Evolutionary conservation across 2,797 vertebrate genomes (phyloP), one percentile per base, ranked within the genome.

Genomic region (Zenarchopterus dispar): DNA sequence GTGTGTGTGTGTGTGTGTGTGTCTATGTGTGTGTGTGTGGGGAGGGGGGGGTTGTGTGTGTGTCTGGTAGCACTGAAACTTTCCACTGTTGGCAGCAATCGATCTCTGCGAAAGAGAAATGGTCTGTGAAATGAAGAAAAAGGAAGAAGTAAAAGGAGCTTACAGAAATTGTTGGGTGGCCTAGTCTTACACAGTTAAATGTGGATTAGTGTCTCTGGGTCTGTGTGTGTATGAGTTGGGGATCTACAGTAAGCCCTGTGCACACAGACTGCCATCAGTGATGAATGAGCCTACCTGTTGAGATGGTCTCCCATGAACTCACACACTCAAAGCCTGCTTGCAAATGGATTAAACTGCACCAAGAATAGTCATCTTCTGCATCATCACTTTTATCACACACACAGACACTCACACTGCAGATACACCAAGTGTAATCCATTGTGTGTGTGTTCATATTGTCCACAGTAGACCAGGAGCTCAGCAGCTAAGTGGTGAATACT

Each of bases 211-310:
- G 67, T 73, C 51, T 52, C 19, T 26, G 59, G 45, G 70, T 56
- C 57, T 65, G 24, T 47, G 52, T 19, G 55, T 46, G 33, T 62
- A 52, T 47, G 55, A 70, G 59, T 39, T 18, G 23, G 41, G 70
- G 77, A 81, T 86, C 70, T 66, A 55, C 68, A 48, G 56, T 82
- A 84, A 84, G 66, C 70, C 47, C 26, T 5, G 8, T 36, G 65
- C 73, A 84, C 71, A 85, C 70, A 79, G 43, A 61, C 65, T 18
- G 18, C 69, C 81, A 78, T 66, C 59, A 22, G 33, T 80, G 78
- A 88, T 88, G 80, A 82, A 86, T 84, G 51, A 67, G 56, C 36
- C 59, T 80, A 80, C 84, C 83, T 77, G 73, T 50, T 66, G 76
- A 82, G 75, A 73, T 64, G 59, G 67, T 46, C 31, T 57, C 65